Base-by-base conservation (phyloP, 1,140 invertebrate genomes). In the Drosophila nasuta region DNA sequence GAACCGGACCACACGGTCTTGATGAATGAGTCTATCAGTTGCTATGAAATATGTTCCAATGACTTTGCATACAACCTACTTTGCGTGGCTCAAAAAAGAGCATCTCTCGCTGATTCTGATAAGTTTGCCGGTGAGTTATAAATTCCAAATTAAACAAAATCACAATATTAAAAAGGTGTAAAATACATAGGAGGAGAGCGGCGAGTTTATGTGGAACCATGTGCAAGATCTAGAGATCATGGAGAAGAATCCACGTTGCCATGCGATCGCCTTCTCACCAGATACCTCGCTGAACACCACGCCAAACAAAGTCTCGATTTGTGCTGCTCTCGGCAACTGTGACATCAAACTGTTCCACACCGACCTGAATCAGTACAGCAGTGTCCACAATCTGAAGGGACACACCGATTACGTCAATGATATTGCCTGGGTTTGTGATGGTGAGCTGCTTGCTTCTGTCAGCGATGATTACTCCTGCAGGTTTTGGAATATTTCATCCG, bases 401-500 rank as follows among this genome's bases (percentile, higher is more conserved):
- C 96, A 97, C 79, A 94, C 86, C 33, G 94, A 94, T 91, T 97
- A 96, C 85, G 94, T 96, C 0, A 97, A 97, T 91, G 93, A 94
- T 48, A 88, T 96, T 20, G 93, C 94, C 33, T 97, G 95, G 93
- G 95, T 96, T 79, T 94, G 95, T 5, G 94, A 95, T 51, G 96
- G 96, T 20, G 93, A 94, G 38, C 93, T 94, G 60, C 80, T 97
- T 43, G 96, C 95, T 13, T 96, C 96, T 45, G 95, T 95, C 8
- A 96, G 96, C 70, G 96, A 97, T 93, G 96, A 97, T 91, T 94
- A 95, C 46, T 96, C 95, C 0, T 96, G 96, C 86, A 94, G 94
- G 79, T 91, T 97, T 17, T 97, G 96, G 96, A 93, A 92, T 46
- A 87, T 93, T 0, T 91, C 93, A 46, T 94, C 94, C 45, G 94